Percentiles rank a stretch among this genome's conserved stretches.
phyloP scores from a whole-genome alignment of 2,113 vertebrate genomes.

The Megatriorchis doriae region DNA sequence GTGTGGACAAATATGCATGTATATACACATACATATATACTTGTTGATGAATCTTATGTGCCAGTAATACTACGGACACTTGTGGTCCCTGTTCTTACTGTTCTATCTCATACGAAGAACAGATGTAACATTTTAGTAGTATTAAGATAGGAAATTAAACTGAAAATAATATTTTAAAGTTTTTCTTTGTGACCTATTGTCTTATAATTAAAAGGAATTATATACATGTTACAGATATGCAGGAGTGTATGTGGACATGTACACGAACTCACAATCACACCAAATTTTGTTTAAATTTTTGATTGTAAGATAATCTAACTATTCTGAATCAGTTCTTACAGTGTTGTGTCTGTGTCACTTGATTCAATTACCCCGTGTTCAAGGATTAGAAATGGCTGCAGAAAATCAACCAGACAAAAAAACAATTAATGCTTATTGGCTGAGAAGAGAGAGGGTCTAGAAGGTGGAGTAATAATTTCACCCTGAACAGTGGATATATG shows the following conservation, averaged over 20 bases:
- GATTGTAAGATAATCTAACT: neutral
- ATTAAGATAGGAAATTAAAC: neutral
- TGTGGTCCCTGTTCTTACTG: neutral
- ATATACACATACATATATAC: neutral
- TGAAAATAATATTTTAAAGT: neutral
- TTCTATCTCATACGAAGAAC: neutral
- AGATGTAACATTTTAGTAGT: neutral
- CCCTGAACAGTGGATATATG: neutral
- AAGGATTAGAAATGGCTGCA: neutral
- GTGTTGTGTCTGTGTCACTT: neutral
- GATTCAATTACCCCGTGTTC: neutral
- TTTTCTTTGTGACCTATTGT: neutral
- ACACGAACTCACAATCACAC: neutral
- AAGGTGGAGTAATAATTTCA: neutral
- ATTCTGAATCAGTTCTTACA: neutral
- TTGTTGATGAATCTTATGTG: neutral
- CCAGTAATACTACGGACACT: neutral
- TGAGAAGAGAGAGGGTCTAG: neutral
- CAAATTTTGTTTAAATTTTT: neutral
- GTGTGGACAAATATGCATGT: neutral
- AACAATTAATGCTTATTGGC: neutral
- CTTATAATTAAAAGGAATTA: neutral
- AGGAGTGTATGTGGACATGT: neutral
- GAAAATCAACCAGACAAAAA: neutral
- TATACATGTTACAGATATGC: neutral